Base-by-base conservation (phyloP, 2,797 vertebrate genomes). In the Benthosema pterotum region DNA sequence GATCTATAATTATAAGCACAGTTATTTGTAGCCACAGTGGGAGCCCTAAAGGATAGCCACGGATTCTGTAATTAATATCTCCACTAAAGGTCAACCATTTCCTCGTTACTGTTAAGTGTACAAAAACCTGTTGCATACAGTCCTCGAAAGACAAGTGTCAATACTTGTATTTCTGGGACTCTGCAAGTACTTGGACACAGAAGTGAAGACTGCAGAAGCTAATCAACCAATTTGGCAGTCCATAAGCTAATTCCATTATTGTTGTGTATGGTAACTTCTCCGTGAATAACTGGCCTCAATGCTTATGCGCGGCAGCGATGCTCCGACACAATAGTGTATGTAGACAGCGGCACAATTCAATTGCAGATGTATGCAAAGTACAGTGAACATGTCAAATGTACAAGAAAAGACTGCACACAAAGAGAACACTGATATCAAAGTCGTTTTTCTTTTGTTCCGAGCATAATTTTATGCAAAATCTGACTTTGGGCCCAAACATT, bases 391-490 rank as follows among this genome's bases (percentile, higher is more conserved):
- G 69, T 38, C 42, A 69, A 45, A 67, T 68, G 64, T 72, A 60
- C 17, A 52, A 38, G 32, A 9, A 65, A 72, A 57, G 63, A 68
- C 52, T 57, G 59, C 42, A 50, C 63, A 85, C 64, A 71, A 83
- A 78, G 64, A 73, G n/a, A 79, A 65, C 50, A 70, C 50, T 12
- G 4, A 63, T 79, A 78, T 81, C 76, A 83, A 76, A 80, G 71
- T 79, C 47, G 54, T 42, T 0, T 57, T 52, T 63, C 65, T 74
- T 69, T 83, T 78, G 69, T 81, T 69, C 69, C 67, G 43, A 5
- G 3, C 70, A 72, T 79, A 79, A 82, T 82, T 69, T 62, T 80
- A 85, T 87, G 83, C 74, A 72, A 86, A 84, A 77, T 66, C 74
- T 51, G 17, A 84, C 68, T 46, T 60, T 50, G 73, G 61, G 79